Evolutionary conservation across 23 tunicate genomes (phyloP), one percentile per base, ranked within the genome.

Genomic region (Pegea sp.): DNA sequence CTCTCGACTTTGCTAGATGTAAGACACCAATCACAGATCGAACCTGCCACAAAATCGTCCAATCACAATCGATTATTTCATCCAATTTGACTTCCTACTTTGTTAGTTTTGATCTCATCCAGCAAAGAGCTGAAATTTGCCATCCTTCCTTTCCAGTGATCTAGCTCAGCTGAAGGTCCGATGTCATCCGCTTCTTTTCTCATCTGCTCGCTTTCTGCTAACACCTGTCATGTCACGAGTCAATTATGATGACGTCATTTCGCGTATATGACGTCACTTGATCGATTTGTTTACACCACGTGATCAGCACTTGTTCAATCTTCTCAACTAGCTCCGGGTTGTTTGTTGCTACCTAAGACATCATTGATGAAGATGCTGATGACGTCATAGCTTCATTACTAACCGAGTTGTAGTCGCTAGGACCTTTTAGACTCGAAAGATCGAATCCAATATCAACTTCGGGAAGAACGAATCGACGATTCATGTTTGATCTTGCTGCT

Each of bases 101-200:
- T 59, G 2, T 60, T 64, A 18, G 93, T 64, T 48, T 81, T 79
- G 46, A 91, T 91, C 53, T 81, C 93, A 46, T 72, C 91, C 44
- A 91, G 54, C 58, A 91, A 63, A 2, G 93, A 79, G 33, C 81
- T 78, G 63, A 91, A 91, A 48, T 91, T 91, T 4, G 93, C 74
- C 92, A 91, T 78, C 42, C 99, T 58, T 33, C 79, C 93, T 44
- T 91, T 91, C 99, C 99, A 91, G 71, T 91, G 99, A 67, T 91
- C 99, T 57, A 91, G 54, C 53, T 91, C 99, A 0, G 99, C 99
- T 46, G 99, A 81, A 6, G 99, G 99, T 28, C 99, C 99, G 34
- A 91, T 91, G 53, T 91, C 99, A 56, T 91, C 99, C 1, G 99
- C 99, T 58, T 91, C 99, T 53, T 91, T 91, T 0, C 99, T 61